These are phyloP conservation scores for Meta bourneti DNA, from an alignment of 2,888 invertebrate genomes.

Conservation along the genomic window DNA sequence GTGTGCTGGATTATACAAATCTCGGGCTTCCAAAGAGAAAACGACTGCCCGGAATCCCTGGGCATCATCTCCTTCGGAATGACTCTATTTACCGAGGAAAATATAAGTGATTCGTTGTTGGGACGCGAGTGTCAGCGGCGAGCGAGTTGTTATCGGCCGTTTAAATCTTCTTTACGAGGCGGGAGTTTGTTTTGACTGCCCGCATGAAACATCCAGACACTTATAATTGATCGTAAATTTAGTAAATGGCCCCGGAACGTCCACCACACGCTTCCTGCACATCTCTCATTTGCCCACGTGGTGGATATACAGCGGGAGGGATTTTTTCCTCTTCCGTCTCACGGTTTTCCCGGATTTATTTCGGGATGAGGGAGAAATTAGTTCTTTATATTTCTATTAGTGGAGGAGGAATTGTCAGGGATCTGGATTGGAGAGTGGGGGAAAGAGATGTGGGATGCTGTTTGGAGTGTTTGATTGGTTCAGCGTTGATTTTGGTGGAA, in stretches of 20 bases:
- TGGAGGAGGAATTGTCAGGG: too few species aligned
- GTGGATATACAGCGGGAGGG: not conserved
- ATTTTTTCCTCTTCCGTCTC: not conserved
- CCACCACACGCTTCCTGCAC: conserved; percentile 31
- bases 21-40: not conserved
- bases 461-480: too few species aligned
- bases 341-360: conserved; percentile 20
- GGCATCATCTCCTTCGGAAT: not conserved
- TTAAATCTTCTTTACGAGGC: conserved; percentile 73
- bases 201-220: conserved; percentile 62
- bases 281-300: conserved; percentile 38
- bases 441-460: too few species aligned
- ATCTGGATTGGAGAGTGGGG: too few species aligned
- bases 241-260: conserved; percentile 52
- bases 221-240: conserved; percentile 74
- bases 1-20: too few species aligned
- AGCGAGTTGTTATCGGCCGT: conserved; percentile 61
- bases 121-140: not conserved
- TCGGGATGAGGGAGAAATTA: conserved; percentile 4
- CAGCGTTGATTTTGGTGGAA: too few species aligned
- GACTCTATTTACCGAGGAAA: conserved; percentile 33
- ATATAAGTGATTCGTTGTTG: conserved; percentile 6
- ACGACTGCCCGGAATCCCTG: not conserved
- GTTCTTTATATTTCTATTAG: too few species aligned
- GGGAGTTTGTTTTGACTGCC: conserved; percentile 70